Base-by-base conservation (phyloP, 2,797 vertebrate genomes). In the Oophaga sylvatica region DNA sequence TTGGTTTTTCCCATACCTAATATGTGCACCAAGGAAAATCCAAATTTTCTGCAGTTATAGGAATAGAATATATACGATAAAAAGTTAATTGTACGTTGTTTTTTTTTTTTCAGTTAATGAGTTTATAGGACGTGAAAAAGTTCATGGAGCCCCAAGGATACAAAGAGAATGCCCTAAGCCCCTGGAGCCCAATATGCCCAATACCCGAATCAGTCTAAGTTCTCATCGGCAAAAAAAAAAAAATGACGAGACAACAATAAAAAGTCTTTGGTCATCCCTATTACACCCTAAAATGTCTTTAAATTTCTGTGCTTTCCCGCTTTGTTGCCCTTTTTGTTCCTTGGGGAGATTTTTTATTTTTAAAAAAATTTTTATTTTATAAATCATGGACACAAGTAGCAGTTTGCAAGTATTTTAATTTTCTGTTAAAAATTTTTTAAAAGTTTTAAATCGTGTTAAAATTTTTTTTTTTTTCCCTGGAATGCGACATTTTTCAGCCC, bases 101-200 rank as follows among this genome's bases (percentile, higher is more conserved):
- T 90, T 71, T 48, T 91, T 89, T 91, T 89, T 91, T 90, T 9
- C 94, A 99, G 98, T 99, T 91, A 99, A 99, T 77, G 98, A 99
- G 94, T 98, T 99, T 93, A 99, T 99, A 93, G 98, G 97, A 94
- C 97, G 98, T 96, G 98, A 99, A 92, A 98, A 99, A 97, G 99
- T 95, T 70, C 96, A 95, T 80, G 95, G 93, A 63, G 92, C 93
- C 92, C 92, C 89, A 93, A 96, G 97, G 90, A 93, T 96, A 83
- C 90, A 92, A 79, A 88, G 29, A 67, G 16, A 87, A 0, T 92
- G 91, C 90, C 90, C 93, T 22, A 89, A 91, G 57, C 92, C 94
- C 83, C 90, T 94, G 93, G 94, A 94, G 91, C 90, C 93, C 8
- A 91, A 92, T 91, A 85, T 94, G 90, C 92, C 94, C 0, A 93